Conservation (phyloP, 1,140 invertebrate species). For the Heliconius eleuchia region DNA sequence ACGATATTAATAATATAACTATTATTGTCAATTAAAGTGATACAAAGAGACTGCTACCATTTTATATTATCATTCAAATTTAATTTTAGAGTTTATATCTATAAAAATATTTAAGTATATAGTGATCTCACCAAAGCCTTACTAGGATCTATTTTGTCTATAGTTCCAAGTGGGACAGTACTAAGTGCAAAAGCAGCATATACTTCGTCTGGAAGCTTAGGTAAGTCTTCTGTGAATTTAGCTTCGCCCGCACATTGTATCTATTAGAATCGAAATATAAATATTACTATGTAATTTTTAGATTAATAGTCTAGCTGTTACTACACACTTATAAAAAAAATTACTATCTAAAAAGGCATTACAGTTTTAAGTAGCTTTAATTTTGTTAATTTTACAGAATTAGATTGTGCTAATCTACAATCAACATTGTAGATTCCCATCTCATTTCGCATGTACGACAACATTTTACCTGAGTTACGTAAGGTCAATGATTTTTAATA, state of each 20-base stretch:
- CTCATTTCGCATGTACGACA: no score
- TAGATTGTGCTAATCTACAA: no score
- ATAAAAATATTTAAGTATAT: neutral
- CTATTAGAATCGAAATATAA: slow-evolving; percentile 60
- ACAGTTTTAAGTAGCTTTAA: no score
- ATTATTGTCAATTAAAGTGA: no score
- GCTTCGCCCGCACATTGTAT: slow-evolving; percentile 84
- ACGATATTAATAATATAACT: no score
- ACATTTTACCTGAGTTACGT: no score
- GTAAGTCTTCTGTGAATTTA: slow-evolving; percentile 84
- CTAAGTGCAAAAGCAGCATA: slow-evolving; percentile 84
- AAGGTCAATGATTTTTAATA: no score
- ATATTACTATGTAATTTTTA: slow-evolving; percentile 32
- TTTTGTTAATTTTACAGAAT: no score
- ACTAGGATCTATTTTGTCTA: slow-evolving; percentile 81
- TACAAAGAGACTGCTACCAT: neutral
- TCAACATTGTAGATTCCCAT: no score
- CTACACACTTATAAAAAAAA: no score
- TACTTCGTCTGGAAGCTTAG: slow-evolving; percentile 81
- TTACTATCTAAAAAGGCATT: no score
- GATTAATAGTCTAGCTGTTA: no score
- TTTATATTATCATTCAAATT: neutral
- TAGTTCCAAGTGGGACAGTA: slow-evolving; percentile 54
- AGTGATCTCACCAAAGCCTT: slow-evolving; percentile 81
- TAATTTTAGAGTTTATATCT: neutral